Evolutionary conservation across 2,797 vertebrate genomes (phyloP).

Genomic region (Malurus leucopterus): DNA sequence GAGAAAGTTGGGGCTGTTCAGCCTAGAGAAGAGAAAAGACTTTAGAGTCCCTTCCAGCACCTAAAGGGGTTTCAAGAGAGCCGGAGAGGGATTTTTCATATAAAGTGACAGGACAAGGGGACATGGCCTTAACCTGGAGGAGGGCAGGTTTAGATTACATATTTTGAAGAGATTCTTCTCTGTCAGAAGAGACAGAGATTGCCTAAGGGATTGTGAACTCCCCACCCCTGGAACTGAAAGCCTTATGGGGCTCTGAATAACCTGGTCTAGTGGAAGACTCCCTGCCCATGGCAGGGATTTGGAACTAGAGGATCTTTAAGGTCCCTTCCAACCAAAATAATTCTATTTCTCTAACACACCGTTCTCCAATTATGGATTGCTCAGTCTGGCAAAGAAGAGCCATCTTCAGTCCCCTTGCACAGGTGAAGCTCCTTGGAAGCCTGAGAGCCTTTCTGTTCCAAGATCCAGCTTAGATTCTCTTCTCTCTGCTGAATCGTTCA

Average conservation of each 20-base stretch:
- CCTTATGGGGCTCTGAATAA: background rate
- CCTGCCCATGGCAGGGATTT: background rate
- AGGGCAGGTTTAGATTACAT: no score
- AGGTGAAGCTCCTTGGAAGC: conserved; percentile 1
- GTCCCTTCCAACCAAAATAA: background rate
- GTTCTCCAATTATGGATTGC: background rate
- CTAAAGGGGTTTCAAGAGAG: background rate
- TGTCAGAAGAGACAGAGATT: background rate
- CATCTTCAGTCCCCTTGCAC: background rate
- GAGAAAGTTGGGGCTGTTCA: background rate
- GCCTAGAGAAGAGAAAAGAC: background rate
- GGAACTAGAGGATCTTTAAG: background rate
- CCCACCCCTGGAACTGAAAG: background rate
- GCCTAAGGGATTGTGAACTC: background rate
- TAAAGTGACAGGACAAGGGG: background rate
- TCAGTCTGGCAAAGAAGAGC: background rate
- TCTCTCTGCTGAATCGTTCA: background rate
- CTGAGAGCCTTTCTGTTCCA: background rate
- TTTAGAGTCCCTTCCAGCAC: background rate
- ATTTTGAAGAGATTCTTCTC: background rate
- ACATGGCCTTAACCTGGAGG: background rate
- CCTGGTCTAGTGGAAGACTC: background rate
- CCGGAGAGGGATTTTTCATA: background rate
- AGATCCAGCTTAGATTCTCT: background rate
- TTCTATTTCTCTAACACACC: background rate